phyloP scores from a whole-genome alignment of 1,140 invertebrate species.

The Drosophila rhopaloa region DNA sequence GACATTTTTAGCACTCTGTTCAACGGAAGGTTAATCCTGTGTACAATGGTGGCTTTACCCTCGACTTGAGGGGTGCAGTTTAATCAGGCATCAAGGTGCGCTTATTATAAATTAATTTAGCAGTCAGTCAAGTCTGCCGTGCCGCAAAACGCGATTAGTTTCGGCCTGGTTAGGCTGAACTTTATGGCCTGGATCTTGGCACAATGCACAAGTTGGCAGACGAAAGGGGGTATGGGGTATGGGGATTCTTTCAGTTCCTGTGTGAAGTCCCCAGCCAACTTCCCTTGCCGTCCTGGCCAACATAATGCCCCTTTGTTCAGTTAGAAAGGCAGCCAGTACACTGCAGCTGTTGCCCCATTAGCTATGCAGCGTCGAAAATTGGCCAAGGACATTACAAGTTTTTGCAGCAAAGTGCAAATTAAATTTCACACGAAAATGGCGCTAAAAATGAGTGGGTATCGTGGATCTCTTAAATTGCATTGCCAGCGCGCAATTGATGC shows the following conservation, averaged over 20 bases:
- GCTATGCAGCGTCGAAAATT: slow-evolving; percentile 48
- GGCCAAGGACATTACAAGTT: slow-evolving; percentile 34
- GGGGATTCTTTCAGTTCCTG: slow-evolving; percentile 27
- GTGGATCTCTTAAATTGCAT: slow-evolving; percentile 26
- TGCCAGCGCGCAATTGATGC: slow-evolving; percentile 13
- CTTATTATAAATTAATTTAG: slow-evolving; percentile 65
- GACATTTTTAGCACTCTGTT: background rate
- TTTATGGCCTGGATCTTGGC: slow-evolving; percentile 22
- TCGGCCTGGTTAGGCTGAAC: slow-evolving; percentile 36
- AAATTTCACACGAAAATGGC: slow-evolving; percentile 16
- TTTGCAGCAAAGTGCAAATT: slow-evolving; percentile 33
- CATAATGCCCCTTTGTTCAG: slow-evolving; percentile 39
- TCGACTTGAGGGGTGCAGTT: slow-evolving; percentile 27
- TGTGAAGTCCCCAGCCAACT: slow-evolving; percentile 14
- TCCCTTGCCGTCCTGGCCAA: slow-evolving; percentile 10
- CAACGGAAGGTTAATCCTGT: background rate
- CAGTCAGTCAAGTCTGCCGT: slow-evolving; percentile 23
- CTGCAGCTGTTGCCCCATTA: slow-evolving; percentile 48
- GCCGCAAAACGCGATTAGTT: slow-evolving; percentile 52
- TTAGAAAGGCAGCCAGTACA: slow-evolving; percentile 15
- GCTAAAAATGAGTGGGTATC: background rate
- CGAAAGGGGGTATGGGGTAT: background rate
- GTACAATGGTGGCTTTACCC: background rate
- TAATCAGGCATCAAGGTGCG: slow-evolving; percentile 51
- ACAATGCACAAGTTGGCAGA: slow-evolving; percentile 34